phyloP scores from a whole-genome alignment of 2,888 invertebrate species.

The Myopa tessellatipennis region DNA sequence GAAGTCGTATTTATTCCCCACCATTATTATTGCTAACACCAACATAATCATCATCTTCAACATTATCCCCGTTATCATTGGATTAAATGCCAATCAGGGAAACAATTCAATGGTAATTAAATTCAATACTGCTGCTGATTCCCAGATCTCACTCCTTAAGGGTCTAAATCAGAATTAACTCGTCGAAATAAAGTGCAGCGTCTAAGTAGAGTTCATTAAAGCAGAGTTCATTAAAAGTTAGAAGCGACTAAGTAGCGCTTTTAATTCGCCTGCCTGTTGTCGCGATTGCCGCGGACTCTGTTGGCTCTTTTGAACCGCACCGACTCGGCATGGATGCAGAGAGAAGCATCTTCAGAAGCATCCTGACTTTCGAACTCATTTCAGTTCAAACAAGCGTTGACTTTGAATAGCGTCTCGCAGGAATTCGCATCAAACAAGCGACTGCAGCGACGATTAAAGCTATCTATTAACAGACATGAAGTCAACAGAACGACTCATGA shows the following conservation, averaged over 20 bases:
- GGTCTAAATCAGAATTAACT: neutral
- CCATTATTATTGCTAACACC: too few relatives aligned
- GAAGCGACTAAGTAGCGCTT: too few relatives aligned
- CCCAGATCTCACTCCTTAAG: neutral
- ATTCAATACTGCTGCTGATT: neutral
- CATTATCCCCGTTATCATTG: too few relatives aligned
- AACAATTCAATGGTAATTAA: too few relatives aligned
- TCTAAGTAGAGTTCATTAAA: neutral
- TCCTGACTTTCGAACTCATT: constrained; percentile 12
- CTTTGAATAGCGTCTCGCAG: constrained; percentile 20
- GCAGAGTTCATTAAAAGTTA: neutral
- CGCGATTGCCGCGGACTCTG: too few relatives aligned
- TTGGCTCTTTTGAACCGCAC: neutral
- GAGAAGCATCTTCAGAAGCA: neutral
- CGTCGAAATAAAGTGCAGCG: neutral
- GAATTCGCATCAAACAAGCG: constrained; percentile 20
- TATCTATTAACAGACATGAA: constrained; percentile 23
- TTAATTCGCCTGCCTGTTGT: too few relatives aligned
- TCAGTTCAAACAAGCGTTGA: neutral
- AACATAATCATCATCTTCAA: too few relatives aligned
- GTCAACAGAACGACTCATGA: constrained; percentile 23
- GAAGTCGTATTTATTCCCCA: too few relatives aligned
- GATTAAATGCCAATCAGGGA: too few relatives aligned
- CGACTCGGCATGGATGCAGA: neutral
- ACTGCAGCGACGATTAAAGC: constrained; percentile 6